Evolutionary conservation across 2,113 vertebrate genomes (phyloP).

Genomic region (Cnemophilus loriae): DNA sequence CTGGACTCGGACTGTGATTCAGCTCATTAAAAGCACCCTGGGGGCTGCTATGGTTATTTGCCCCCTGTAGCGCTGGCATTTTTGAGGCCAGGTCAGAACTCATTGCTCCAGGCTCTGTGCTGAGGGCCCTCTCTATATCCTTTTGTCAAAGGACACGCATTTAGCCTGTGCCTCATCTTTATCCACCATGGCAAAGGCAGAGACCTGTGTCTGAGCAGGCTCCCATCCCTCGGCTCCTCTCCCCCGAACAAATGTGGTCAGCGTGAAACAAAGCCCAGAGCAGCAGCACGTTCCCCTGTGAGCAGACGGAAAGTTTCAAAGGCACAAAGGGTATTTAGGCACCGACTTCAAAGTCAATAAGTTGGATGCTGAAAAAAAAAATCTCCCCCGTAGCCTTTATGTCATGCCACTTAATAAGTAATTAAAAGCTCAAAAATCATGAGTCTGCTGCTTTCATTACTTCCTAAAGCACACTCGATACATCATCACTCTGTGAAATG

Average conservation of each 20-base stretch:
- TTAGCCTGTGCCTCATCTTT: slow-evolving; percentile 52
- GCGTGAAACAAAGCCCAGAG: slow-evolving; percentile 47
- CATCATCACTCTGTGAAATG: slow-evolving; percentile 61
- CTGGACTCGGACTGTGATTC: not conserved
- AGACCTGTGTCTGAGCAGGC: slow-evolving; percentile 28
- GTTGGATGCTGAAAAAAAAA: slow-evolving; percentile 56
- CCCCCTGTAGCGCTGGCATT: slow-evolving; percentile 55
- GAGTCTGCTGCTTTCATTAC: slow-evolving; percentile 68
- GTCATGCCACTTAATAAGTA: slow-evolving; percentile 67
- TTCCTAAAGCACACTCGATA: slow-evolving; percentile 63
- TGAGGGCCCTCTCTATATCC: not conserved
- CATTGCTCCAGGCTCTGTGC: slow-evolving; percentile 33
- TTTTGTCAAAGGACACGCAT: slow-evolving; percentile 34
- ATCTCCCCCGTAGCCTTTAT: slow-evolving; percentile 61
- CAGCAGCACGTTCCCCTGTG: slow-evolving; percentile 24
- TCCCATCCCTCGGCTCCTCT: not conserved
- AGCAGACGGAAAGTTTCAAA: slow-evolving; percentile 63
- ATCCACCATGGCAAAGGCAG: slow-evolving; percentile 43
- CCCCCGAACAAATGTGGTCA: slow-evolving; percentile 56
- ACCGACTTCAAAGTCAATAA: slow-evolving; percentile 65
- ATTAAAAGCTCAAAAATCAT: slow-evolving; percentile 69
- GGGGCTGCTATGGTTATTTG: slow-evolving; percentile 55
- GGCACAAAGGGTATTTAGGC: slow-evolving; percentile 65
- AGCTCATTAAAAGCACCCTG: slow-evolving; percentile 55
- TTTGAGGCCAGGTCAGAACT: slow-evolving; percentile 50